Base-by-base conservation (phyloP, 2,888 invertebrate genomes). In the Drosophila quasianomalipes region DNA sequence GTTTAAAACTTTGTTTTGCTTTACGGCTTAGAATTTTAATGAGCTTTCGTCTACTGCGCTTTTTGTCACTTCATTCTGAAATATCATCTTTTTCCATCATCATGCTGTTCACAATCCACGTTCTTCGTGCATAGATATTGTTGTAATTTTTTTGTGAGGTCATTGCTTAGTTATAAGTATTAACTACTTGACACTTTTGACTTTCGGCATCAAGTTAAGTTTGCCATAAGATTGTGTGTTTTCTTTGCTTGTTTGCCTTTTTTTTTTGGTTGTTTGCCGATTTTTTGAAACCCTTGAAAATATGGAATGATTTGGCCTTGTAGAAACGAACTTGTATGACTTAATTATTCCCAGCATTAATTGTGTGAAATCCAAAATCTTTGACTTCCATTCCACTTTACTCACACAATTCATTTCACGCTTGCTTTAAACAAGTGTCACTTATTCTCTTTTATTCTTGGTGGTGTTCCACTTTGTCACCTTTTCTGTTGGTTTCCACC, bases 11-110 rank as follows among this genome's bases (percentile, higher is more conserved):
- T 84, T 82, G 76, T 89, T 90, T 89, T 87, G 79, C 85, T 89
- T 86, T 91, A 82, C 77, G 70, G 91, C 91, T 91, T 80, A 91
- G 87, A 88, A 88, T 88, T 88, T 88, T 91, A 88, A 88, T 88
- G 91, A 88, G 87, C 91, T 88, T 91, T 91, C 79, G 80, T 82
- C 79, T 78, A 53, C 76, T 75, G 72, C 72, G 69, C 71, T 72
- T 76, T 67, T 77, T 75, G 71, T 68, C 69, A 76, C 75, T 81
- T 74, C 82, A 64, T 81, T 89, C 88, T 91, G 71, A 76, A 87
- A 84, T 91, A 89, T 91, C 90, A 91, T 91, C 82, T 82, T 86
- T 85, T 74, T 81, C 67, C 74, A 47, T 69, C 74, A 66, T 69
- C 71, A 66, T 67, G 55, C 44, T 52, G 30, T 59, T 52, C 71